These are phyloP conservation scores for Odocoileus hemionus DNA, from an alignment of 2,113 vertebrate genomes.

Conservation along the genomic window DNA sequence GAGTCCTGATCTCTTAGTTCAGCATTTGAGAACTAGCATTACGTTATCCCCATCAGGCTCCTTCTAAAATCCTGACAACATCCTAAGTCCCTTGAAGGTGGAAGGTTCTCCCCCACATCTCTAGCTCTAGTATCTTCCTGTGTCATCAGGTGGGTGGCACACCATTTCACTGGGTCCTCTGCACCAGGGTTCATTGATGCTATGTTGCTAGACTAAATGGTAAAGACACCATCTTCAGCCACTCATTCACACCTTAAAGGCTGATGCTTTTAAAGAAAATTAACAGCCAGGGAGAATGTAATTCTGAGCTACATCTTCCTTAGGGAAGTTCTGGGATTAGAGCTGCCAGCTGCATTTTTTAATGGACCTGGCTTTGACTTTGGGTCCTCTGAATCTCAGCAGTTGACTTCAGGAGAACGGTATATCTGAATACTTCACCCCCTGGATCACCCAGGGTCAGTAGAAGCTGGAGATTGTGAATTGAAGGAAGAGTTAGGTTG, in stretches of 20 bases:
- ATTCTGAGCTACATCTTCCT: not conserved
- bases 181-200: not conserved
- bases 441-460: not conserved
- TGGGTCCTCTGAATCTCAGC: not conserved
- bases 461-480: not conserved
- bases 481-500: not conserved
- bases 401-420: not conserved
- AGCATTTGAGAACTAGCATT: not conserved
- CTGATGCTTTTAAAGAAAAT: not conserved
- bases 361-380: not conserved
- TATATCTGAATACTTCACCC: not conserved
- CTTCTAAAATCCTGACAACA: not conserved
- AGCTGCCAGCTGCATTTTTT: not conserved
- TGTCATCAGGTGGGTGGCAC: fast-evolving
- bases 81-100: not conserved
- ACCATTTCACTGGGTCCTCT: not conserved
- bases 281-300: not conserved
- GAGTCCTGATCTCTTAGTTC: not conserved
- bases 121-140: fast-evolving
- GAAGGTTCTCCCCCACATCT: not conserved
- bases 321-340: not conserved
- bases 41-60: not conserved
- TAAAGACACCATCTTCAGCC: not conserved
- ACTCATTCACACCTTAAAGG: not conserved
- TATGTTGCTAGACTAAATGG: not conserved